These are phyloP conservation scores for Zaprionus davidi DNA, from an alignment of 1,140 invertebrate genomes.

Conservation along the genomic window DNA sequence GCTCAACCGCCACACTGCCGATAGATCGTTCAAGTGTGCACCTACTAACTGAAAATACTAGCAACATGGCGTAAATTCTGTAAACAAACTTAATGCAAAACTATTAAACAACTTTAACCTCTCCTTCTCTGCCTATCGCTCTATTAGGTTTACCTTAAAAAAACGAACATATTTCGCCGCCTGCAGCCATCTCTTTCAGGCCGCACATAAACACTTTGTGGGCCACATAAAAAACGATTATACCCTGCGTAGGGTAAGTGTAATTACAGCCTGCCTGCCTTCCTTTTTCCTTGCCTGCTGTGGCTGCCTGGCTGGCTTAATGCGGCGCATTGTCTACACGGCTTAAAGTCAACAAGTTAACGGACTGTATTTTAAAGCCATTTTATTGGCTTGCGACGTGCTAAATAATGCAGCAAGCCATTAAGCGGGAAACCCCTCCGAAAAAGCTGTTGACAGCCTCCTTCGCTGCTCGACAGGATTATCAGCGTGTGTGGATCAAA, in stretches of 20 bases:
- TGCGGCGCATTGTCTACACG: conserved; percentile 67
- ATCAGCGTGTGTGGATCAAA: conserved; percentile 74
- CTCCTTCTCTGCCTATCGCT: not conserved
- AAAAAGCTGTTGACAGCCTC: conserved; percentile 57
- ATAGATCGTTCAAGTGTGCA: not conserved
- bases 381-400: conserved; percentile 72
- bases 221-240: not conserved
- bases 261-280: conserved; percentile 31
- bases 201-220: conserved; percentile 3
- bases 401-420: conserved; percentile 77
- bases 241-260: not conserved
- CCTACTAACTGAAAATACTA: not conserved
- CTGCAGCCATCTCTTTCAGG: not conserved
- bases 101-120: not conserved
- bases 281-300: not conserved
- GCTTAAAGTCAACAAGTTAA: conserved; percentile 72
- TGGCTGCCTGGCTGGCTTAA: conserved; percentile 41
- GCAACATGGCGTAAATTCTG: not conserved
- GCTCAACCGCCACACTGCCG: not conserved
- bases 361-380: conserved; percentile 59
- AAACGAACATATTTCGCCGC: not conserved
- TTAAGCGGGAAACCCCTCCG: conserved; percentile 46
- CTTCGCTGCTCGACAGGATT: conserved; percentile 53
- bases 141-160: not conserved
- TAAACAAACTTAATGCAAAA: not conserved